phyloP scores from a whole-genome alignment of 2,888 invertebrate genomes.

The Callimorpha dominula region DNA sequence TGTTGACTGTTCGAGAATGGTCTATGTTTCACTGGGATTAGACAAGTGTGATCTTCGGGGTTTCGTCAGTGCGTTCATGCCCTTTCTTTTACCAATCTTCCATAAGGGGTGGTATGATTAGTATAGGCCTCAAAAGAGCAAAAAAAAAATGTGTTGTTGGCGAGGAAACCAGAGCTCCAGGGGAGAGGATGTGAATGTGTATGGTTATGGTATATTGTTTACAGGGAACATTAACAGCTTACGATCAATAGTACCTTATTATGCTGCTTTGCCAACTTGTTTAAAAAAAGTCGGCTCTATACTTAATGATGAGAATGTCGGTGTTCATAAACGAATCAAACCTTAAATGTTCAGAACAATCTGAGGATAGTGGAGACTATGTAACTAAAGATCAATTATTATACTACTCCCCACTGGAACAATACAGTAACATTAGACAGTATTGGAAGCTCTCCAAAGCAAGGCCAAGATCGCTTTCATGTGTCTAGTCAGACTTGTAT shows the following conservation, averaged over 20 bases:
- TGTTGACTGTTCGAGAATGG: neutral
- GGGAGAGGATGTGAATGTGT: neutral
- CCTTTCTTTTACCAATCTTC: neutral
- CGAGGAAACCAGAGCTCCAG: neutral
- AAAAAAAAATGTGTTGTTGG: neutral
- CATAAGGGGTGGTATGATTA: too few relatives aligned
- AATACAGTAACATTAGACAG: conserved; percentile 28
- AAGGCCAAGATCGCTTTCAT: conserved; percentile 62
- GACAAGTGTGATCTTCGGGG: neutral
- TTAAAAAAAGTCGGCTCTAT: neutral
- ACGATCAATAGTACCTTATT: neutral
- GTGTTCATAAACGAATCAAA: neutral
- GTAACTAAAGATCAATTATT: conserved; percentile 3
- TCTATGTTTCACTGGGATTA: neutral
- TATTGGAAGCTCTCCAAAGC: conserved; percentile 59
- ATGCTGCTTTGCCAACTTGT: neutral
- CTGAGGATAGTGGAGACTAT: neutral
- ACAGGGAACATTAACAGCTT: neutral
- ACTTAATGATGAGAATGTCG: neutral
- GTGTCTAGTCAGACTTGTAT: conserved; percentile 27
- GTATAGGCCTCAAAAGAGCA: too few relatives aligned
- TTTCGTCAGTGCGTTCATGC: neutral
- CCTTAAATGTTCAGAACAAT: too few relatives aligned
- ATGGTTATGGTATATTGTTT: neutral
- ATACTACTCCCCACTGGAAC: conserved; percentile 20